Evolutionary conservation across 2,888 invertebrate species (phyloP), one percentile per base, ranked within the genome.

Genomic region (Ligdia adustata): DNA sequence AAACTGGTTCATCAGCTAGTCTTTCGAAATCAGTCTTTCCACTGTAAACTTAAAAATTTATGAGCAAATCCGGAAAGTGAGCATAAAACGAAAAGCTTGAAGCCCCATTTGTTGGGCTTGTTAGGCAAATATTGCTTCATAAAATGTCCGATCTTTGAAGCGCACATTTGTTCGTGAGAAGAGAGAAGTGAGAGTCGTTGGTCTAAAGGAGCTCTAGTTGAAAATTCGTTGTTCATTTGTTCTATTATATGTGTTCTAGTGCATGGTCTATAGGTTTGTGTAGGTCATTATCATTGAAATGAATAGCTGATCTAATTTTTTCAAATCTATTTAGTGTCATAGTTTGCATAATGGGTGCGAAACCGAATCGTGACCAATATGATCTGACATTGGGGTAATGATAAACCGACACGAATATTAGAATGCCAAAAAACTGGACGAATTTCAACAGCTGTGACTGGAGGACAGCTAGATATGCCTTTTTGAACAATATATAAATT

Each of bases 51-150:
- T 18, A n/a, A 4, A 18, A 18, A 18, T 7, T 18, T 18, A 18
- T 18, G 7, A 7, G 18, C 18, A 18, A 6, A 18, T 1, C 18
- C 18, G 5, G 7, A 6, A 6, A 7, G 18, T 4, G 5, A 18
- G 7, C 18, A 18, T 6, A 18, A 7, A 4, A 18, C 18, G 18
- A 6, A 18, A 4, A 18, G 7, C 7, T 18, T 18, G 7, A 18
- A 18, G 4, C 51, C 59, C 56, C 59, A 59, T 32, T 59, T 59
- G 37, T 59, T 52, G 24, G 54, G 54, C 26, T 57, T 57, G 14
- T 47, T 50, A 18, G 50, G 53, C 14, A 51, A 40, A 14, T 52
- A 55, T 40, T 52, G 57, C 32, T 55, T 57, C 35, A 55, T 44
- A 14, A 53, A 55, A 34, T 57, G 52, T 13, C 9, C 33, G 9